Percentiles rank a stretch among this genome's conserved stretches.
phyloP scores from a whole-genome alignment of 2,888 invertebrate genomes.

The Thereva unica region DNA sequence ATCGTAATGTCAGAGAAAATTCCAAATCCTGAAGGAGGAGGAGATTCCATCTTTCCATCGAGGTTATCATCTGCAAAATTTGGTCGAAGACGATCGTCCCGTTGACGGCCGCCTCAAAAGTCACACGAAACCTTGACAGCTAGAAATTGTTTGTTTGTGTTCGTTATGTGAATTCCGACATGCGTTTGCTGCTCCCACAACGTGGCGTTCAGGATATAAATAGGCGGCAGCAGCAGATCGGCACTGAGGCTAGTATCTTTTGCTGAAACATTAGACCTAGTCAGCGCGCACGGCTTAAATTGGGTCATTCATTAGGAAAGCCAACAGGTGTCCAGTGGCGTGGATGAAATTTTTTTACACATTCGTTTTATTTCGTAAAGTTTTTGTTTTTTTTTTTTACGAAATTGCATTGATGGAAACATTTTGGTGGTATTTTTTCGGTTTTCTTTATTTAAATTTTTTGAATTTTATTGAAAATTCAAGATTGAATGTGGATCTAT shows the following conservation, averaged over 20 bases:
- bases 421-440: too few species aligned
- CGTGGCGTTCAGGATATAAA: constrained; percentile 29
- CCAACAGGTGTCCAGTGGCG: constrained; percentile 26
- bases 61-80: too few species aligned
- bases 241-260: constrained; percentile 13
- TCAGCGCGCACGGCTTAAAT: constrained; percentile 21
- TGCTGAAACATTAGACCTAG: constrained; percentile 30
- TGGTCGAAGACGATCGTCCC: constrained; percentile 9
- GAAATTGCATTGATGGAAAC: too few species aligned
- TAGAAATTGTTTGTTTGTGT: constrained; percentile 26
- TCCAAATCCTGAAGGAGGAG: too few species aligned
- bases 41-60: too few species aligned
- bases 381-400: too few species aligned
- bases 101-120: constrained; percentile 5
- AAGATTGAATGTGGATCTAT: too few species aligned
- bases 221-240: constrained; percentile 15
- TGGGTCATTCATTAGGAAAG: constrained; percentile 28
- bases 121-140: constrained; percentile 32
- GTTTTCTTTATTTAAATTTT: too few species aligned
- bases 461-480: too few species aligned
- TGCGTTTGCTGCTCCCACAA: constrained; percentile 23
- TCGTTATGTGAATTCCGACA: background rate
- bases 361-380: too few species aligned
- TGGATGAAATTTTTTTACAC: constrained; percentile 3
- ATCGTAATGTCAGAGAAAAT: too few species aligned